Conservation (phyloP, 1,140 invertebrate species). For the Meloidogyne hapla region DNA sequence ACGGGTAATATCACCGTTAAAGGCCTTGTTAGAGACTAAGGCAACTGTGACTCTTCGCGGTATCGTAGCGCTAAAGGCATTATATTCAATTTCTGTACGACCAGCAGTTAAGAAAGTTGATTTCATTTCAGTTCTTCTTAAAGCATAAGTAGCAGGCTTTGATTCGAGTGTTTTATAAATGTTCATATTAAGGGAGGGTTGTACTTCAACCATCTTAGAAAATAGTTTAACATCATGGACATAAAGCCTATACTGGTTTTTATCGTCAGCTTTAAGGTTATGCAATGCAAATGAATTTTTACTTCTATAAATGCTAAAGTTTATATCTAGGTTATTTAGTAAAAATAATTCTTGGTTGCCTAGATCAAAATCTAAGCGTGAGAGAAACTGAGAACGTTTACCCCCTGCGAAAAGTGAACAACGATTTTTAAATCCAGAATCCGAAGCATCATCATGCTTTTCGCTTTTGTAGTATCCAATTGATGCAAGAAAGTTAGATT, state of each 20-base stretch:
- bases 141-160: conserved; percentile 27
- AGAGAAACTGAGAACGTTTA: conserved; percentile 26
- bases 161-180: conserved; percentile 35
- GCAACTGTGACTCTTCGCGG: no score
- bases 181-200: conserved; percentile 37
- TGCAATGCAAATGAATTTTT: conserved; percentile 29
- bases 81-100: no score
- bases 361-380: conserved; percentile 41
- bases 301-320: conserved; percentile 29
- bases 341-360: conserved; percentile 35
- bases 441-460: conserved; percentile 6
- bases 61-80: no score
- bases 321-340: conserved; percentile 32
- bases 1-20: no score
- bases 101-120: no score
- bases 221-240: conserved; percentile 29
- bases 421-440: conserved; percentile 27
- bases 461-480: conserved; percentile 28
- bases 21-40: no score
- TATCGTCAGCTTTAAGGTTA: not conserved
- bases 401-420: not conserved
- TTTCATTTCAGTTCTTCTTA: no score
- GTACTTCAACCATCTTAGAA: conserved; percentile 38
- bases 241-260: conserved; percentile 11
- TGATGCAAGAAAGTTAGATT: conserved; percentile 22